These are phyloP conservation scores for Drosophila ambigua DNA, from an alignment of 1,140 invertebrate species.

Conservation along the genomic window DNA sequence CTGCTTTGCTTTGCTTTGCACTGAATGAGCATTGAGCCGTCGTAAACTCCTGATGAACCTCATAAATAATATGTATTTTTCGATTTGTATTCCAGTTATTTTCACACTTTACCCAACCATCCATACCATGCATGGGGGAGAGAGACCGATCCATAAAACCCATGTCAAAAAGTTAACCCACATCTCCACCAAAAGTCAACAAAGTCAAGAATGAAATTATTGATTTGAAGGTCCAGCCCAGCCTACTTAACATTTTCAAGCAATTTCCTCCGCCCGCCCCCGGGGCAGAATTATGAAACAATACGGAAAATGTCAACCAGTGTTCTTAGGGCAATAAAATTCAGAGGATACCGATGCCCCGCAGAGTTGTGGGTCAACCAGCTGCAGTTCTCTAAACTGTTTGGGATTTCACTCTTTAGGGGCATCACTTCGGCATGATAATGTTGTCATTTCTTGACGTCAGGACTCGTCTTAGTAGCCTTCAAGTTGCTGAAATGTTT, in stretches of 20 bases:
- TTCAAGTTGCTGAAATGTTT: not conserved
- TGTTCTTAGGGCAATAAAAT: constrained; percentile 52
- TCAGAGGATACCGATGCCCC: constrained; percentile 47
- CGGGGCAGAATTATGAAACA: constrained; percentile 40
- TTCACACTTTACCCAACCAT: constrained; percentile 64
- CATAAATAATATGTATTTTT: constrained; percentile 78
- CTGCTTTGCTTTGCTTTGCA: too few species aligned
- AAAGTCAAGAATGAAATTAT: constrained; percentile 74
- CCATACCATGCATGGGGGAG: not conserved
- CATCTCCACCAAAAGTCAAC: constrained; percentile 30
- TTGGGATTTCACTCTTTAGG: constrained; percentile 8
- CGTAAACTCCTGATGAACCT: constrained; percentile 81
- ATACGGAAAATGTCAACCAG: constrained; percentile 30
- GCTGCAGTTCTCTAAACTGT: constrained; percentile 19
- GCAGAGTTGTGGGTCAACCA: constrained; percentile 31
- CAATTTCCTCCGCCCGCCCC: constrained; percentile 43
- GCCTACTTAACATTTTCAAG: constrained; percentile 59
- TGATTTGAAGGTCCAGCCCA: constrained; percentile 52
- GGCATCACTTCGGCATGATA: constrained; percentile 12
- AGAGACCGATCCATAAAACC: constrained; percentile 60
- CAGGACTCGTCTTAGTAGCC: not conserved
- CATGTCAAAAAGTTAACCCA: constrained; percentile 71
- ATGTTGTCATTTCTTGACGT: constrained; percentile 26
- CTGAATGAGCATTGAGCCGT: constrained; percentile 59
- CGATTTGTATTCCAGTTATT: constrained; percentile 73